A percentile compares a stretch with the other conserved stretches of the same genome.
Conservation (phyloP, 2,888 invertebrate genomes). For the Apantesis nais region DNA sequence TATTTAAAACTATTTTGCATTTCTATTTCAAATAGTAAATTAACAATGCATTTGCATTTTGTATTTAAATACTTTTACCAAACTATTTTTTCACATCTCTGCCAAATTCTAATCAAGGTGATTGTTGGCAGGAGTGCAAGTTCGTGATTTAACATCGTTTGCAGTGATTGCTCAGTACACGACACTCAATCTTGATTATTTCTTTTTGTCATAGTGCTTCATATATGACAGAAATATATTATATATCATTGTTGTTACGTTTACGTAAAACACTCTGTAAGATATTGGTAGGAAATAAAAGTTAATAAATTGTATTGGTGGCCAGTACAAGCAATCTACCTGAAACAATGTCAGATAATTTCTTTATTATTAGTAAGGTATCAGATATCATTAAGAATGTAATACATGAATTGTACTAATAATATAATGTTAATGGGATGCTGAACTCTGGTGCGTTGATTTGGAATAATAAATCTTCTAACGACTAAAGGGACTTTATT, state of each 20-base stretch:
- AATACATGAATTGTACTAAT: no score
- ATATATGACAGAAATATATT: conserved; percentile 95
- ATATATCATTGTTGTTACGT: conserved; percentile 93
- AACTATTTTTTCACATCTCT: no score
- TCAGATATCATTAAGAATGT: no score
- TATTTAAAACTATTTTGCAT: no score
- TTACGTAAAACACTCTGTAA: conserved; percentile 95
- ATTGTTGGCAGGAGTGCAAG: not conserved
- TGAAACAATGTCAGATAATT: conserved; percentile 73
- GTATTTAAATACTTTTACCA: no score
- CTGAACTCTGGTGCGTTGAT: no score
- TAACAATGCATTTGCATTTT: no score
- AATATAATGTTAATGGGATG: no score
- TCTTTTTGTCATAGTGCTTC: conserved; percentile 88
- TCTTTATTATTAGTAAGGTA: not conserved
- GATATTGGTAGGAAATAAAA: conserved; percentile 93
- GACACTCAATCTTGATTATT: not conserved
- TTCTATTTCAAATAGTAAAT: no score
- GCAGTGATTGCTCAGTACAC: not conserved
- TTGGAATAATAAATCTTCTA: no score
- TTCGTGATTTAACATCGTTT: not conserved
- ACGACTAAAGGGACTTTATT: no score
- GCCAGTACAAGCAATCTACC: conserved; percentile 96
- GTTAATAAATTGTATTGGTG: conserved; percentile 95
- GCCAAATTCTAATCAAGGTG: not conserved